These are phyloP conservation scores for Ammodramus savannarum DNA, from an alignment of 2,113 vertebrate genomes.

Conservation along the genomic window DNA sequence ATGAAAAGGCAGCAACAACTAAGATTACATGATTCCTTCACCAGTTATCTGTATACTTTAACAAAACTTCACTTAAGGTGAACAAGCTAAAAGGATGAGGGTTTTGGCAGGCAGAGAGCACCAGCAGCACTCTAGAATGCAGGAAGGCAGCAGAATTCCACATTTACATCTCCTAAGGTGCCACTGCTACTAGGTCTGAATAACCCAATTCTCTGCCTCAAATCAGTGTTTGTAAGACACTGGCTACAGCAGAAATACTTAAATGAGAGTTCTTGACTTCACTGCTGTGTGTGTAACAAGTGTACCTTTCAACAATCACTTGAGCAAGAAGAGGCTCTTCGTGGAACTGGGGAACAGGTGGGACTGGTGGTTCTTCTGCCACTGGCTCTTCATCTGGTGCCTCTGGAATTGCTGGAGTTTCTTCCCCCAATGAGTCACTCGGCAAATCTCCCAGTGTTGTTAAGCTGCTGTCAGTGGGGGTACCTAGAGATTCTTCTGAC, in stretches of 20 bases:
- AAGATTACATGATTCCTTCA: background rate
- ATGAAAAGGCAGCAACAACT: background rate
- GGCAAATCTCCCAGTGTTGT: background rate
- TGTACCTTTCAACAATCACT: constrained; percentile 78
- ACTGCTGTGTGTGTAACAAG: background rate
- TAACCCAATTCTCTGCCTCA: background rate
- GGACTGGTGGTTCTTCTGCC: background rate
- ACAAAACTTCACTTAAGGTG: background rate
- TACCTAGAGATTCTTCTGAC: background rate
- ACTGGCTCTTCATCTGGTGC: background rate
- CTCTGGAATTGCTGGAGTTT: background rate
- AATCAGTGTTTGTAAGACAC: background rate
- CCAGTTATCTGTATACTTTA: background rate
- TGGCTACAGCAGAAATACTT: background rate
- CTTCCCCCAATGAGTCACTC: background rate
- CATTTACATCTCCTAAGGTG: accelerated
- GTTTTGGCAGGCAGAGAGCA: background rate
- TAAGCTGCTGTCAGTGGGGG: background rate
- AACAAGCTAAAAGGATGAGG: background rate
- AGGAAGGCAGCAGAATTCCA: background rate
- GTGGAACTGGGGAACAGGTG: background rate
- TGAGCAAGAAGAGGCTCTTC: constrained; percentile 62
- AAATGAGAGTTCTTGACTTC: background rate
- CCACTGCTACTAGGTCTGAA: background rate
- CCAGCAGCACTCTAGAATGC: background rate